Conservation (phyloP, 2,113 vertebrate genomes). For the Bubalus kerabau region DNA sequence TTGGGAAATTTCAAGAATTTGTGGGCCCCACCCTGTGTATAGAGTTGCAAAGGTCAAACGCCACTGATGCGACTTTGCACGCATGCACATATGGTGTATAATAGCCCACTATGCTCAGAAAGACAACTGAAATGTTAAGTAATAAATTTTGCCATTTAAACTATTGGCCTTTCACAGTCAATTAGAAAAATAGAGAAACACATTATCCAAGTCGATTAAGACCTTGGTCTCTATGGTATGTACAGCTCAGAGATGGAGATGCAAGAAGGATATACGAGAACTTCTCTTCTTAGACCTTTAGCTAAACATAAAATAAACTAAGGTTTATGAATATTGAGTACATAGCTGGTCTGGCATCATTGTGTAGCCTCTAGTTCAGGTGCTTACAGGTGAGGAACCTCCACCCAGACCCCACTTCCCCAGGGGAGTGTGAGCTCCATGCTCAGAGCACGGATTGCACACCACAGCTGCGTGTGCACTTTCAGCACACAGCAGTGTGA, state of each 20-base stretch:
- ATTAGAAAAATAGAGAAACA: background rate
- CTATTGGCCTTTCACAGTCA: background rate
- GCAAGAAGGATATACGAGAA: background rate
- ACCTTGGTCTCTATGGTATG: background rate
- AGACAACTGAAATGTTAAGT: background rate
- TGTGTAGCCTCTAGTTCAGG: background rate
- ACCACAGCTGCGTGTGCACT: too few species aligned
- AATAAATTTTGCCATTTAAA: background rate
- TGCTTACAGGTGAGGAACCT: background rate
- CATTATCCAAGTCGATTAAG: background rate
- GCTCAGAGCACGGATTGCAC: fast-evolving
- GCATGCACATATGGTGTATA: fast-evolving
- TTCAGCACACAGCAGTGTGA: background rate
- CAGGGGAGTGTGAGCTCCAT: background rate
- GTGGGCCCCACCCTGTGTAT: background rate
- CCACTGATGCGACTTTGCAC: background rate
- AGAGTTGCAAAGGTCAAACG: background rate
- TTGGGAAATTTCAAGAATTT: background rate
- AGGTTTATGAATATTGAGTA: background rate
- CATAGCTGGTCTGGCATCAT: background rate
- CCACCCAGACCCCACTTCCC: background rate
- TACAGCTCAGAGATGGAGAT: background rate
- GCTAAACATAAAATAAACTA: background rate
- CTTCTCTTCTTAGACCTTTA: background rate
- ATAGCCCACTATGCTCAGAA: background rate